phyloP scores from a whole-genome alignment of 1,140 invertebrate species.

The Drosophila miranda region DNA sequence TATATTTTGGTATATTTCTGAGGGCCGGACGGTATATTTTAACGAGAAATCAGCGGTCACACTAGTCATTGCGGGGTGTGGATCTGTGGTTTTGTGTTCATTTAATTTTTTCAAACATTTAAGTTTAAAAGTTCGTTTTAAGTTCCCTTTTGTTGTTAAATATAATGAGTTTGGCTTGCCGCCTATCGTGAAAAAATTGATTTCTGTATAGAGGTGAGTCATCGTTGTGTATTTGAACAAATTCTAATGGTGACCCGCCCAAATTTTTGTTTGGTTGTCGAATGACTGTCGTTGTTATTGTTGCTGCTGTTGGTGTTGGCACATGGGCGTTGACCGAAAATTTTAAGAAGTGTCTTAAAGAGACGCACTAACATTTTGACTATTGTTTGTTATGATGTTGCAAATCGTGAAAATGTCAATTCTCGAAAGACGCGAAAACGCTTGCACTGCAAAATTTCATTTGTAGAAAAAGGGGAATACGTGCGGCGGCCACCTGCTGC shows the following conservation, averaged over 20 bases:
- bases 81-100: too few relatives aligned
- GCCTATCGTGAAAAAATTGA: constrained; percentile 22
- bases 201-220: constrained; percentile 40
- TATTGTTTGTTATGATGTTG: constrained; percentile 1
- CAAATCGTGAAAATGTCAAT: too few relatives aligned
- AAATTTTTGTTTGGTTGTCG: constrained; percentile 54
- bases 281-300: constrained; percentile 71
- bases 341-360: constrained; percentile 15
- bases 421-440: too few relatives aligned
- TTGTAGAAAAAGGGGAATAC: not conserved
- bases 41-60: not conserved
- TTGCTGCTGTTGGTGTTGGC: constrained; percentile 53
- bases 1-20: too few relatives aligned
- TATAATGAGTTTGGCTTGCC: constrained; percentile 37
- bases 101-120: too few relatives aligned
- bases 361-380: not conserved
- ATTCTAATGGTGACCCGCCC: constrained; percentile 53
- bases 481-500: constrained; percentile 58
- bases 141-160: constrained; percentile 45
- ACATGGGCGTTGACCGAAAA: constrained; percentile 81
- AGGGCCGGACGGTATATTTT: too few relatives aligned
- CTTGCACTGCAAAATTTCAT: too few relatives aligned
- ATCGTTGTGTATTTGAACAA: not conserved
- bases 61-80: too few relatives aligned
- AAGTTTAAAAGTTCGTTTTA: constrained; percentile 37